A percentile compares a stretch with the other conserved stretches of the same genome.
Conservation (phyloP, 2,113 vertebrate genomes). For the Orthonyx spaldingii region DNA sequence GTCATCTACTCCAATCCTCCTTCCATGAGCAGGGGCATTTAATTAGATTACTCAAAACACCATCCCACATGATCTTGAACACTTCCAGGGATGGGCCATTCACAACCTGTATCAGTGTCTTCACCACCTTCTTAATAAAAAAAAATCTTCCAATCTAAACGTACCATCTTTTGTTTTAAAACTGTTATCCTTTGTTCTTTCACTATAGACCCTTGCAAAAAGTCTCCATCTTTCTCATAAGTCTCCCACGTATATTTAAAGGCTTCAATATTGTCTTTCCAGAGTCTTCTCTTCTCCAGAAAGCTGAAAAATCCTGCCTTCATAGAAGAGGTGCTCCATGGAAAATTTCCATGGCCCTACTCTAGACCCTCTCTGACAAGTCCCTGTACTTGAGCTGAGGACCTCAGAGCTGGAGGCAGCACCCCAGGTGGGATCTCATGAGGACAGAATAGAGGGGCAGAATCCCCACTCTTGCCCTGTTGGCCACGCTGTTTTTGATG, state of each 20-base stretch:
- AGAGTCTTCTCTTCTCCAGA: neutral
- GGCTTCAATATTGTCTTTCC: neutral
- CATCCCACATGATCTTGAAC: neutral
- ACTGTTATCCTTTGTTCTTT: rapidly evolving
- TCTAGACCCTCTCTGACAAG: neutral
- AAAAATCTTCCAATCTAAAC: neutral
- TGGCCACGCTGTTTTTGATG: neutral
- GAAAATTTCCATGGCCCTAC: neutral
- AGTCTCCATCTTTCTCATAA: neutral
- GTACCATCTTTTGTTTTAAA: neutral
- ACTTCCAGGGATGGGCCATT: neutral
- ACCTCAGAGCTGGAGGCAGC: neutral
- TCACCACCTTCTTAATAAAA: neutral
- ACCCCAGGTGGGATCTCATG: neutral
- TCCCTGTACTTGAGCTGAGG: neutral
- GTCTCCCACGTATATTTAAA: neutral
- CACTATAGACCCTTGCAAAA: neutral
- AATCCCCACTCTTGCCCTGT: neutral
- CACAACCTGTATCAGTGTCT: neutral
- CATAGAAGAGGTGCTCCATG: no score
- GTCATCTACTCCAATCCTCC: neutral
- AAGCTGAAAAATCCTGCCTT: neutral
- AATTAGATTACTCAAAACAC: neutral
- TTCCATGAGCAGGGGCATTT: neutral
- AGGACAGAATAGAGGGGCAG: neutral